A percentile compares a stretch with the other conserved stretches of the same genome.
These are phyloP conservation scores for Calyptommatus sinebrachiatus DNA, from an alignment of 2,113 vertebrate species.

Conservation along the genomic window DNA sequence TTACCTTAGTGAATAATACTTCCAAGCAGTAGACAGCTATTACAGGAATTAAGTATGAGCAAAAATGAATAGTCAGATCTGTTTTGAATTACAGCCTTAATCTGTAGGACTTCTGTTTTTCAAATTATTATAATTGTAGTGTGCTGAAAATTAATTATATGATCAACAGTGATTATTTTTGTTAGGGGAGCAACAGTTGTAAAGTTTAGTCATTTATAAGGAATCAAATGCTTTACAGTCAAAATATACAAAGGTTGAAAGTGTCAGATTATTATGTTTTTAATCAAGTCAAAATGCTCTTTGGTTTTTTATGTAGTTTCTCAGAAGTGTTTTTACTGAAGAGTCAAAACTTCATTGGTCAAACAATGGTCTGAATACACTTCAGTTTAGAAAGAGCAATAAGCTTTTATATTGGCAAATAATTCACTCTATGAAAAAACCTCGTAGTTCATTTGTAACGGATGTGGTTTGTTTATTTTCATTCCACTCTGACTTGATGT, in stretches of 20 bases:
- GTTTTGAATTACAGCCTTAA: neutral
- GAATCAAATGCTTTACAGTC: neutral
- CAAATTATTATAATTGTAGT: conserved; percentile 15
- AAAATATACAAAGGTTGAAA: conserved; percentile 7
- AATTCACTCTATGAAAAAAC: neutral
- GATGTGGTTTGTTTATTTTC: conserved; percentile 2
- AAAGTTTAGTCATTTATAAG: conserved; percentile 7
- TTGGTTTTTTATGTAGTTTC: conserved; percentile 16
- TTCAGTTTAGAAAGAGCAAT: conserved; percentile 20
- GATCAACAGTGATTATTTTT: neutral
- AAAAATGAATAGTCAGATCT: neutral
- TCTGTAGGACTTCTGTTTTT: neutral
- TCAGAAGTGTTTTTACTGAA: conserved; percentile 4
- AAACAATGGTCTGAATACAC: neutral
- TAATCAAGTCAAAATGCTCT: neutral
- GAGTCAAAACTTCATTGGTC: conserved; percentile 1
- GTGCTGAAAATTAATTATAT: conserved; percentile 6
- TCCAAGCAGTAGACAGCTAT: neutral
- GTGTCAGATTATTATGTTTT: neutral
- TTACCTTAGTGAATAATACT: neutral
- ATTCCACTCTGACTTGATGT: neutral
- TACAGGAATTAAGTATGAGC: neutral
- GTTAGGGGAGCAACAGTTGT: neutral
- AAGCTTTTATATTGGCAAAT: neutral
- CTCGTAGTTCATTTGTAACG: neutral